These are phyloP conservation scores for Siniperca knerii DNA, from an alignment of 2,113 vertebrate species.

Conservation along the genomic window DNA sequence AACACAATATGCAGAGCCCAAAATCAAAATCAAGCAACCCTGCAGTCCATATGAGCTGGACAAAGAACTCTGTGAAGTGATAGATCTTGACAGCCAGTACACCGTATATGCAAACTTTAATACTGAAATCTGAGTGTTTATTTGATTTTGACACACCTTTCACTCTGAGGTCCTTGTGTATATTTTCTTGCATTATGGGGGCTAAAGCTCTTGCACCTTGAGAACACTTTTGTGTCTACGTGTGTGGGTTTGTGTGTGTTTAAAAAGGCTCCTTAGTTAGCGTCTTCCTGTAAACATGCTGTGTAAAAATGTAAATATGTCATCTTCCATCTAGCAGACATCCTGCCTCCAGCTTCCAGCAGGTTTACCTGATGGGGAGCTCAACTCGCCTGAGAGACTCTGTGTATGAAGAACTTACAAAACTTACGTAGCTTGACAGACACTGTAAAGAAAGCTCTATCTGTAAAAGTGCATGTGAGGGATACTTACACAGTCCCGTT, in stretches of 20 bases:
- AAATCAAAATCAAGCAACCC: not conserved
- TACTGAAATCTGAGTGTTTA: slow-evolving; percentile 25
- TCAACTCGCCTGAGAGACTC: not conserved
- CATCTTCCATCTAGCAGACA: slow-evolving; percentile 57
- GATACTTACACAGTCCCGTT: slow-evolving; percentile 84
- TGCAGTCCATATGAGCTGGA: not conserved
- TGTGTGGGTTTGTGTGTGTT: slow-evolving; percentile 38
- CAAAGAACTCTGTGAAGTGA: not conserved
- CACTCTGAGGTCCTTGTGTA: slow-evolving; percentile 13
- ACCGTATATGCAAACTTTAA: not conserved
- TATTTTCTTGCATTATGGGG: slow-evolving; percentile 21
- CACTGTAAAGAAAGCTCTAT: not conserved
- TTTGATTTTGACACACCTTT: slow-evolving; percentile 37
- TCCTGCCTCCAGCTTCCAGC: slow-evolving; percentile 34
- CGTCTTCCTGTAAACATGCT: slow-evolving; percentile 68
- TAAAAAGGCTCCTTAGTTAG: slow-evolving; percentile 27
- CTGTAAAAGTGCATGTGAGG: not conserved
- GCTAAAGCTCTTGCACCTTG: slow-evolving; percentile 15
- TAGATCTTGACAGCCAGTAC: not conserved
- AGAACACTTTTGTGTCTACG: slow-evolving; percentile 15
- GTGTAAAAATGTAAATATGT: slow-evolving; percentile 77
- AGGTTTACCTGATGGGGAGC: slow-evolving; percentile 10
- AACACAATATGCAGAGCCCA: slow-evolving; percentile 1
- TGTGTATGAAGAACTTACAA: not conserved
- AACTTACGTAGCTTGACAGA: slow-evolving; percentile 1